Evolutionary conservation across 92 coral and sea anemone species (phyloP).

Genomic region (Montipora capitata): DNA sequence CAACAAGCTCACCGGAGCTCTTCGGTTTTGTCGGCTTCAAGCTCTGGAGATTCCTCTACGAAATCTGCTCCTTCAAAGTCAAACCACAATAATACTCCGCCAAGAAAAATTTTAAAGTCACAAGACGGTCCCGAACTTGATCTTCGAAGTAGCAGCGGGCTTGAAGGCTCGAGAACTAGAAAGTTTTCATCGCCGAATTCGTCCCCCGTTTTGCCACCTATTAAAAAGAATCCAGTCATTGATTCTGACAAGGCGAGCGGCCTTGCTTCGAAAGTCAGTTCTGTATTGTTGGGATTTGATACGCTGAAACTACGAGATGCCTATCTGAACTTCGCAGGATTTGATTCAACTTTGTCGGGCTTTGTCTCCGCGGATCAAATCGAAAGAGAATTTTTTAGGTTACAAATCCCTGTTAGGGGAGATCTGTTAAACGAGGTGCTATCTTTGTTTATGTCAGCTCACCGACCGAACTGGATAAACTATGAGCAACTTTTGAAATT

Average conservation of each 20-base stretch:
- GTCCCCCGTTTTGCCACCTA: constrained; percentile 80
- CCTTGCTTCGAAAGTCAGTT: constrained; percentile 42
- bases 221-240: constrained; percentile 21
- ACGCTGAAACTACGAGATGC: constrained; percentile 76
- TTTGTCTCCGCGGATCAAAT: constrained; percentile 86
- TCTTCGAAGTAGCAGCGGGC: background rate
- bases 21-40: constrained; percentile 50
- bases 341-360: constrained; percentile 89
- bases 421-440: constrained; percentile 53
- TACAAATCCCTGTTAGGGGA: constrained; percentile 74
- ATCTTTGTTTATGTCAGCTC: constrained; percentile 84
- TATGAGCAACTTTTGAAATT: constrained; percentile 89
- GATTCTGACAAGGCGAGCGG: constrained; percentile 20
- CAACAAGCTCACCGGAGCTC: constrained; percentile 22
- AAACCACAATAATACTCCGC: constrained; percentile 78
- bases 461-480: constrained; percentile 89
- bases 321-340: constrained; percentile 79
- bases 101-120: constrained; percentile 75
- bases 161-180: background rate
- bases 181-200: constrained; percentile 50
- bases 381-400: constrained; percentile 70
- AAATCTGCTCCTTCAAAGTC: constrained; percentile 77
- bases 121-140: constrained; percentile 32
- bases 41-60: background rate
- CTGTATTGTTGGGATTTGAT: constrained; percentile 70